A percentile compares a stretch with the other conserved stretches of the same genome.
Evolutionary conservation across 2,888 invertebrate species (phyloP).

Genomic region (Xanthostigma xanthostigma): DNA sequence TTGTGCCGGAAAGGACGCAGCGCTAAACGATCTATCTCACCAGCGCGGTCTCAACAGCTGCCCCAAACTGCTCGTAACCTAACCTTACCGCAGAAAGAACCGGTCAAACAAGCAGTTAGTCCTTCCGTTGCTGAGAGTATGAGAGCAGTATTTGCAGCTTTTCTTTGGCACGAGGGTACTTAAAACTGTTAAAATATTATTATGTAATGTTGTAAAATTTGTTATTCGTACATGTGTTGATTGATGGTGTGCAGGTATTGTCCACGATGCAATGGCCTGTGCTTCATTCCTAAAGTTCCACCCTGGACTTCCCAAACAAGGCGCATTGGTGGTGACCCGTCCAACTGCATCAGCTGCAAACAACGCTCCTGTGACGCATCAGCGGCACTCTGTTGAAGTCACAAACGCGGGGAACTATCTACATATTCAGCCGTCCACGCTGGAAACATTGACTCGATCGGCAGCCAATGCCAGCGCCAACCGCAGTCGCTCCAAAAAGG

Average conservation of each 20-base stretch:
- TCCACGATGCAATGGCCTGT: slow-evolving; percentile 96
- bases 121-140: slow-evolving; percentile 85
- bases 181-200: not conserved
- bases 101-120: slow-evolving; percentile 71
- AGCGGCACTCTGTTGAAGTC: slow-evolving; percentile 83
- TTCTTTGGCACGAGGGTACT: slow-evolving; percentile 86
- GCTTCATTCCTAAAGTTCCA: slow-evolving; percentile 93
- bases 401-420: slow-evolving; percentile 52
- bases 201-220: not conserved
- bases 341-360: slow-evolving; percentile 24
- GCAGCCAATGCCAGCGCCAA: slow-evolving; percentile 67
- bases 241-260: slow-evolving; percentile 44
- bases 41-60: slow-evolving; percentile 29
- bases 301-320: slow-evolving; percentile 70
- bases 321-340: slow-evolving; percentile 57
- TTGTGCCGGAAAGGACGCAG: slow-evolving; percentile 37
- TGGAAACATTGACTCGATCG: slow-evolving; percentile 62
- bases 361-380: slow-evolving; percentile 34
- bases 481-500: slow-evolving; percentile 39
- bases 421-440: slow-evolving; percentile 61
- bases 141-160: slow-evolving; percentile 89
- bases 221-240: not conserved
- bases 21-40: slow-evolving; percentile 29
- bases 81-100: slow-evolving; percentile 30
- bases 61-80: slow-evolving; percentile 25